Evolutionary conservation across 1,140 invertebrate genomes (phyloP).

Genomic region (Drosophila saltans): DNA sequence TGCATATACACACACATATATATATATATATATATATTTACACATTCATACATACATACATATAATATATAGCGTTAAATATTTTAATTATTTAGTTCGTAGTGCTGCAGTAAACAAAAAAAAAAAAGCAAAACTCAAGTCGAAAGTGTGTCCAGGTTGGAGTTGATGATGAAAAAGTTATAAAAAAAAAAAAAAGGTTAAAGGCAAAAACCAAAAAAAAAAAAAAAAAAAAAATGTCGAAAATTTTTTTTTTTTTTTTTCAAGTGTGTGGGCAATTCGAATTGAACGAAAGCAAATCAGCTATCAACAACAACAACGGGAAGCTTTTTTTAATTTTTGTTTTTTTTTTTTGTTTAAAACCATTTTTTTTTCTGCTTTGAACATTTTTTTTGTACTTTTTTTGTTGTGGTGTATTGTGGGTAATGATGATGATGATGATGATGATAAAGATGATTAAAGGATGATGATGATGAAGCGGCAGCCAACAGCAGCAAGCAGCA

Average conservation of each 20-base stretch:
- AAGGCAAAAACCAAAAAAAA: slow-evolving; percentile 62
- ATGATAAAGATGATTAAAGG: too few species aligned
- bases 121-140: slow-evolving; percentile 36
- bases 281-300: slow-evolving; percentile 40
- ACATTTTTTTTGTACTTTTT: slow-evolving; percentile 18
- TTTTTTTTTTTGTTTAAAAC: slow-evolving; percentile 11
- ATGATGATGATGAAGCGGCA: slow-evolving; percentile 3
- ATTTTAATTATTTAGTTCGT: slow-evolving; percentile 78
- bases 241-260: slow-evolving; percentile 75
- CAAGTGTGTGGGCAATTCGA: slow-evolving; percentile 40
- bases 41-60: slow-evolving; percentile 59
- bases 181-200: slow-evolving; percentile 64
- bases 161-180: slow-evolving; percentile 50
- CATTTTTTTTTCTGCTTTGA: slow-evolving; percentile 1
- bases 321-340: slow-evolving; percentile 45
- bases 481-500: slow-evolving; percentile 3
- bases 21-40: slow-evolving; percentile 43
- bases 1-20: slow-evolving; percentile 29
- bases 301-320: slow-evolving; percentile 27
- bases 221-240: slow-evolving; percentile 11
- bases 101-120: slow-evolving; percentile 65
- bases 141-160: slow-evolving; percentile 30
- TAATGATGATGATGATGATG: not conserved
- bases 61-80: slow-evolving; percentile 67
- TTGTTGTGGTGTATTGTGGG: slow-evolving; percentile 29